phyloP scores from a whole-genome alignment of 2,113 vertebrate genomes.

The Speoplatyrhinus poulsoni region DNA sequence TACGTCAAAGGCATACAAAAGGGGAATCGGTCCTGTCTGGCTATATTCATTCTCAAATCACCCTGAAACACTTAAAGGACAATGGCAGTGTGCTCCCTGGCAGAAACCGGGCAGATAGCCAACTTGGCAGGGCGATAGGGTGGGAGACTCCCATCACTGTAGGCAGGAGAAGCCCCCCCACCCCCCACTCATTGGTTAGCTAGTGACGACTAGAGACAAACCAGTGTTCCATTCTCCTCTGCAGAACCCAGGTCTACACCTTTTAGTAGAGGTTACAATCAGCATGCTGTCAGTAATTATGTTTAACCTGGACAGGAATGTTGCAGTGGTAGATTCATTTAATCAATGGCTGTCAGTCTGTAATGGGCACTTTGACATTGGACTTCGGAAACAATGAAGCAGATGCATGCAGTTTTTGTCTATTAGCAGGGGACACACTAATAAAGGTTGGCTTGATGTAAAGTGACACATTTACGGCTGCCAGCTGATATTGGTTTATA shows the following conservation, averaged over 20 bases:
- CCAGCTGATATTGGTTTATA: too few relatives aligned
- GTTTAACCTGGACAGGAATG: slow-evolving; percentile 47
- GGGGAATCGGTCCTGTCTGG: slow-evolving; percentile 48
- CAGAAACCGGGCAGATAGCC: slow-evolving; percentile 68
- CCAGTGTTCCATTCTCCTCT: slow-evolving; percentile 21
- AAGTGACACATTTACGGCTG: too few relatives aligned
- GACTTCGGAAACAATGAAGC: slow-evolving; percentile 21
- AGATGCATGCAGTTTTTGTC: slow-evolving; percentile 7
- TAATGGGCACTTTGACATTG: slow-evolving; percentile 25
- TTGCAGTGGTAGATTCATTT: slow-evolving; percentile 26
- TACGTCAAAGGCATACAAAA: neutral
- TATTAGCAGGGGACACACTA: slow-evolving; percentile 11
- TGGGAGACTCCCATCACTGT: slow-evolving; percentile 54
- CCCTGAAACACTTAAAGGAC: slow-evolving; percentile 70
- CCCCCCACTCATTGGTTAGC: neutral
- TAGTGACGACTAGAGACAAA: slow-evolving; percentile 7
- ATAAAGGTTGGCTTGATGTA: too few relatives aligned
- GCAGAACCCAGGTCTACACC: slow-evolving; percentile 8
- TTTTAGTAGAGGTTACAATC: slow-evolving; percentile 21
- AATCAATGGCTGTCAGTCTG: slow-evolving; percentile 36
- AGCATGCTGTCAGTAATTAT: slow-evolving; percentile 47
- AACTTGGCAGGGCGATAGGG: slow-evolving; percentile 57
- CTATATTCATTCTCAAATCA: slow-evolving; percentile 67
- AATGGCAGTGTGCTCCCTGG: slow-evolving; percentile 70
- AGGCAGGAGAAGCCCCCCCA: slow-evolving; percentile 37